Evolutionary conservation across 2,888 invertebrate species (phyloP), one percentile per base, ranked within the genome.

Genomic region (Xanthorhoe designata): DNA sequence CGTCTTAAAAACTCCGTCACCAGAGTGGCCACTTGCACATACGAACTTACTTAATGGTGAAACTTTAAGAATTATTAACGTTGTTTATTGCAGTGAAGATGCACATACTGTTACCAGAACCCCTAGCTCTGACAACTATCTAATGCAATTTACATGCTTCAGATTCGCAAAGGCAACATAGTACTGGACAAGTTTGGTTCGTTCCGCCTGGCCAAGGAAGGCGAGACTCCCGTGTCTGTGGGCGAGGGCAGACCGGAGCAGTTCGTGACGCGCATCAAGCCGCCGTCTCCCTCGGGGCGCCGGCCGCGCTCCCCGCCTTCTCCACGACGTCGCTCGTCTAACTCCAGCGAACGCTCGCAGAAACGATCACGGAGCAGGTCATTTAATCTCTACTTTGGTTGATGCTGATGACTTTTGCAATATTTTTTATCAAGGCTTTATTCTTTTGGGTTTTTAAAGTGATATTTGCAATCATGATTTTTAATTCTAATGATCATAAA

Each of bases 171-270:
- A 75, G 93, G 92, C 76, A 92, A 93, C 79, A 95, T 96, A 62
- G 96, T 96, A 17, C 87, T 96, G 71, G 96, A 96, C 85, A 96
- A 96, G 86, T 96, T 96, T 80, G 96, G 96, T 0, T 95, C 96
- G 73, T 95, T 96, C 90, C 94, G 96, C 0, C 85, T 96, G 72
- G 95, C 95, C 49, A 90, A 94, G 63, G 95, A 95, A 56, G 92
- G 94, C 55, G 91, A 94, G 76, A 92, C 92, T 1, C 91, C 92
- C 0, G 90, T 90, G 71, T 89, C 88, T 0, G 90, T 92, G 53
- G 92, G 91, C 70, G 94, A 93, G 70, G 87, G 84, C 66, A 94
- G 84, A 73, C 94, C 88, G 72, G 95, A 92, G 82, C 94, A 88
- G 89, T 94, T 88, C 83, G 94, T 89, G 84, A 93, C 91, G 68